phyloP scores from a whole-genome alignment of 1,140 invertebrate species.

The Aphidius ervi region DNA sequence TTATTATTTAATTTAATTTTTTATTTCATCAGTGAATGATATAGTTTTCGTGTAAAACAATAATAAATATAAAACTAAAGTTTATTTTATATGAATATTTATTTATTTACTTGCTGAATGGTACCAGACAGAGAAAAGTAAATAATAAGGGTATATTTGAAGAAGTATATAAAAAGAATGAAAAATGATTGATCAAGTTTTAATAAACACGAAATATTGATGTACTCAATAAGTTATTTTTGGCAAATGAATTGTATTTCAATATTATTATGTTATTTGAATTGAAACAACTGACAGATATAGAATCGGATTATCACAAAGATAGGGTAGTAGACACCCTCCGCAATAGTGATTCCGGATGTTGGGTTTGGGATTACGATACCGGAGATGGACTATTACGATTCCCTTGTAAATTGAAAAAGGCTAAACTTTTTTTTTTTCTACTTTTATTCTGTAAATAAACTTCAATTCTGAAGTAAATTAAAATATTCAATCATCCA shows the following conservation, averaged over 20 bases:
- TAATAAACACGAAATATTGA: conserved; percentile 8
- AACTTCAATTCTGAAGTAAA: too few relatives aligned
- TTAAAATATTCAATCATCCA: too few relatives aligned
- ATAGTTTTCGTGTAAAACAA: too few relatives aligned
- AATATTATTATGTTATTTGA: conserved; percentile 24
- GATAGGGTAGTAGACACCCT: conserved; percentile 6
- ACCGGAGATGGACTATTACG: conserved; percentile 5
- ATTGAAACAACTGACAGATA: conserved; percentile 17
- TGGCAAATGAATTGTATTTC: conserved; percentile 16
- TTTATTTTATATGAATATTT: neutral
- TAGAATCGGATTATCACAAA: conserved; percentile 16
- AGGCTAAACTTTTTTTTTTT: too few relatives aligned
- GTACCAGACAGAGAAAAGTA: neutral
- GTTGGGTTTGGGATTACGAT: conserved; percentile 3
- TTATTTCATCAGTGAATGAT: too few relatives aligned
- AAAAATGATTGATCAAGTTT: neutral
- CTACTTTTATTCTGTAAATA: too few relatives aligned
- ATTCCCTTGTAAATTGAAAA: neutral
- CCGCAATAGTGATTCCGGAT: neutral
- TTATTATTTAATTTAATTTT: too few relatives aligned
- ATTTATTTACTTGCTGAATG: neutral
- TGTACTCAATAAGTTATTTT: conserved; percentile 10
- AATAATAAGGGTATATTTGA: neutral
- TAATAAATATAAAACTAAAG: too few relatives aligned
- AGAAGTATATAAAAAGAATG: neutral